Evolutionary conservation across 2,888 invertebrate species (phyloP).

Genomic region (Hermaeophaga mercurialis): DNA sequence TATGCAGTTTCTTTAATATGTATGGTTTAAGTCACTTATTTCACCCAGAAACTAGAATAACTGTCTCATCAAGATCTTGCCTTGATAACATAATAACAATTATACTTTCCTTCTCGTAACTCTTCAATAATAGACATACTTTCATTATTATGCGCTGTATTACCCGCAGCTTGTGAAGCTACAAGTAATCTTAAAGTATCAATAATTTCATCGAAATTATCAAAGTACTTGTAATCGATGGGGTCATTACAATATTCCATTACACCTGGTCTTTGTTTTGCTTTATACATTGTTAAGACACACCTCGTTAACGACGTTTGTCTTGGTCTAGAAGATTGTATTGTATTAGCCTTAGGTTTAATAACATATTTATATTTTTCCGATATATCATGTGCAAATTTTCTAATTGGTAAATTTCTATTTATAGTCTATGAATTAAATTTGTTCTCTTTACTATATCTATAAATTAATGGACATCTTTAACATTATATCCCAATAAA

Average conservation of each 20-base stretch:
- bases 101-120: conserved; percentile 3
- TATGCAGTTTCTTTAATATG: background rate
- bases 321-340: too few relatives aligned
- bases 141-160: conserved; percentile 3
- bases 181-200: background rate
- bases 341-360: too few relatives aligned
- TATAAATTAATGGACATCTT: too few relatives aligned
- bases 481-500: too few relatives aligned
- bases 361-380: too few relatives aligned
- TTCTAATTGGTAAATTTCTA: background rate
- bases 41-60: too few relatives aligned
- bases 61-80: too few relatives aligned
- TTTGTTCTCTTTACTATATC: too few relatives aligned
- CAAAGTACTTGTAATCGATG: too few relatives aligned
- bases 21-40: too few relatives aligned
- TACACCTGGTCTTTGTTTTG: background rate
- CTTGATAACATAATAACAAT: too few relatives aligned
- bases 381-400: background rate
- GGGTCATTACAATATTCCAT: background rate
- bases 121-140: conserved; percentile 7
- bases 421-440: background rate
- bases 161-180: too few relatives aligned
- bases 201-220: background rate
- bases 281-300: background rate
- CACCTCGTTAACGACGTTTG: background rate